phyloP scores from a whole-genome alignment of 2,113 vertebrate species.

The Potamarius usumacintae region DNA sequence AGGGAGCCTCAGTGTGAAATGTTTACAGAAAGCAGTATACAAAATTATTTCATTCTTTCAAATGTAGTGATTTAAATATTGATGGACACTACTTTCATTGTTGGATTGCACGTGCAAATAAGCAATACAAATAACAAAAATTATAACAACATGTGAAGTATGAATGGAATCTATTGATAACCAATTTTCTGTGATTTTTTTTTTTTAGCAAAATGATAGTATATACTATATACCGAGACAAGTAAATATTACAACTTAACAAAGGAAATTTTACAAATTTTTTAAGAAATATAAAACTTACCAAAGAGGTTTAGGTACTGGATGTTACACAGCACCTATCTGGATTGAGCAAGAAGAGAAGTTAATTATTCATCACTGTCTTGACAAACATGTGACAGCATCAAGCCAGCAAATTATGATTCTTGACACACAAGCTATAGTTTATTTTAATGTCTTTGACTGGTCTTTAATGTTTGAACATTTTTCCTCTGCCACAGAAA shows the following conservation, averaged over 20 bases:
- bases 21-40: background rate
- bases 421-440: background rate
- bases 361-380: background rate
- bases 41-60: background rate
- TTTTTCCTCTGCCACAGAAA: slow-evolving; percentile 4
- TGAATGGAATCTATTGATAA: background rate
- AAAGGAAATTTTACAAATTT: no score
- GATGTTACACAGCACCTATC: background rate
- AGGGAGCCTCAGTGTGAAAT: background rate
- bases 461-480: background rate
- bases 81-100: background rate
- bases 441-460: slow-evolving; percentile 7
- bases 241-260: background rate
- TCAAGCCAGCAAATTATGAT: background rate
- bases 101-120: background rate
- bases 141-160: background rate
- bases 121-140: background rate
- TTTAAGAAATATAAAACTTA: background rate
- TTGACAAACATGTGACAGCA: background rate
- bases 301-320: background rate
- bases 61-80: background rate
- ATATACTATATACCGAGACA: background rate
- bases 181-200: background rate
- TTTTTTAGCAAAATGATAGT: background rate
- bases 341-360: background rate